Percentiles rank a stretch among this genome's conserved stretches.
Conservation (phyloP, 1,140 invertebrate genomes). For the Bicyclus anynana region DNA sequence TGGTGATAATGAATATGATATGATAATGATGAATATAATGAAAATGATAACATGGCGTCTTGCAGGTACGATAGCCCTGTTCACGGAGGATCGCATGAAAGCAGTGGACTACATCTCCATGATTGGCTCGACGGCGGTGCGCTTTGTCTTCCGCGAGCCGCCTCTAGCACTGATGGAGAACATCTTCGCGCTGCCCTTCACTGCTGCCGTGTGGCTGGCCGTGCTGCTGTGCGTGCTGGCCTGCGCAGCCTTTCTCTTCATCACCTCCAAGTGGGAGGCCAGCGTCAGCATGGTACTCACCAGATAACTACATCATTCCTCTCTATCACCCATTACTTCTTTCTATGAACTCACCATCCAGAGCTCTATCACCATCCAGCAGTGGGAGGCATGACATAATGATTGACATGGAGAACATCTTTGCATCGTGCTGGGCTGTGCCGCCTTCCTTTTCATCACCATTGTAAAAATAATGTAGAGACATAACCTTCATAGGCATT, state of each 20-base stretch:
- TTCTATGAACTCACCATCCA: too few species aligned
- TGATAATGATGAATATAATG: too few species aligned
- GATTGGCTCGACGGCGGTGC: conserved; percentile 77
- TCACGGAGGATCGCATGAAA: conserved; percentile 61
- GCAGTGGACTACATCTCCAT: conserved; percentile 81
- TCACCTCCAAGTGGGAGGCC: conserved; percentile 67
- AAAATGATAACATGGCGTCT: too few species aligned
- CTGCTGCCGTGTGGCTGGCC: conserved; percentile 79
- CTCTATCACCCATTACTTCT: too few species aligned
- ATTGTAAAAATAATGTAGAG: too few species aligned
- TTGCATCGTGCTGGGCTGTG: neutral
- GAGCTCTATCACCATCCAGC: too few species aligned
- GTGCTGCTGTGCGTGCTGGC: conserved; percentile 64
- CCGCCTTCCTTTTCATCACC: too few species aligned
- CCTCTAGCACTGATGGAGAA: conserved; percentile 80
- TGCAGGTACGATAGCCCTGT: conserved; percentile 57
- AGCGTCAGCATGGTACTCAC: conserved; percentile 52
- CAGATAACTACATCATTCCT: too few species aligned
- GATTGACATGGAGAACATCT: neutral
- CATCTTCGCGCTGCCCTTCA: conserved; percentile 81
- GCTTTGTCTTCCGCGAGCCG: conserved; percentile 81
- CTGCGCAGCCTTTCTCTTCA: conserved; percentile 54
- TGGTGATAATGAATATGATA: too few species aligned
- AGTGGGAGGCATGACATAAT: too few species aligned
- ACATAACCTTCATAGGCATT: too few species aligned